These are phyloP conservation scores for Catharus bicknelli DNA, from an alignment of 2,113 vertebrate genomes.

Conservation along the genomic window DNA sequence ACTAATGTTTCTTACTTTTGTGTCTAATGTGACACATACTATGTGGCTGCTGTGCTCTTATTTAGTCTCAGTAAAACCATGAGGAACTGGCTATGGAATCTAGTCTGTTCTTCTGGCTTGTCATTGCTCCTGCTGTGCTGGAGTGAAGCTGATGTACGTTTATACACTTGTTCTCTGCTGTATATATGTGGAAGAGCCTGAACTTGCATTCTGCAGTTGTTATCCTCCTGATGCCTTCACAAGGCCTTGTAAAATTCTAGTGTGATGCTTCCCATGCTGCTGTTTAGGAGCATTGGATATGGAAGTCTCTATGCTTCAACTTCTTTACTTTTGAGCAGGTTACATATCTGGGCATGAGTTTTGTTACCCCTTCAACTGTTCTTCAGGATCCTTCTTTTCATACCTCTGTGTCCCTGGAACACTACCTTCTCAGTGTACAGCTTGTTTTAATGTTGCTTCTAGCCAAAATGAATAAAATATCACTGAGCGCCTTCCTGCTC, in stretches of 20 bases:
- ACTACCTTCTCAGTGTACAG: neutral
- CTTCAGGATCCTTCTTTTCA: constrained; percentile 9
- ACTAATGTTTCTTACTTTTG: fast-evolving
- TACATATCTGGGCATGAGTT: fast-evolving
- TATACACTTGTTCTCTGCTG: neutral
- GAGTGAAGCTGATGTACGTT: fast-evolving
- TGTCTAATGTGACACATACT: neutral
- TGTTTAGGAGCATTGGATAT: neutral
- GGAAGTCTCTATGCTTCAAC: neutral
- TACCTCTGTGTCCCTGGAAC: constrained; percentile 13
- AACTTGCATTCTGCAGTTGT: neutral
- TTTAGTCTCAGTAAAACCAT: neutral
- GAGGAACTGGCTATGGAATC: neutral
- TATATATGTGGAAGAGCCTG: neutral
- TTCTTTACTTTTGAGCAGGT: neutral
- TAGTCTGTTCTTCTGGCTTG: neutral
- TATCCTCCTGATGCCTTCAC: neutral
- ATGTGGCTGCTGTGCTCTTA: neutral
- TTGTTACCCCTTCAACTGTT: neutral
- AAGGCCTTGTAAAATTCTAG: neutral
- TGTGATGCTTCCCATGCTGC: neutral
- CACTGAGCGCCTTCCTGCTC: constrained; percentile 23
- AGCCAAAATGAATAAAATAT: constrained; percentile 55
- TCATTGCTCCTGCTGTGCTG: neutral
- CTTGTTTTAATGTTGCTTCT: constrained; percentile 30